These are phyloP conservation scores for Macrotrachela quadricornifera DNA, from an alignment of 1,140 invertebrate species.

Conservation along the genomic window DNA sequence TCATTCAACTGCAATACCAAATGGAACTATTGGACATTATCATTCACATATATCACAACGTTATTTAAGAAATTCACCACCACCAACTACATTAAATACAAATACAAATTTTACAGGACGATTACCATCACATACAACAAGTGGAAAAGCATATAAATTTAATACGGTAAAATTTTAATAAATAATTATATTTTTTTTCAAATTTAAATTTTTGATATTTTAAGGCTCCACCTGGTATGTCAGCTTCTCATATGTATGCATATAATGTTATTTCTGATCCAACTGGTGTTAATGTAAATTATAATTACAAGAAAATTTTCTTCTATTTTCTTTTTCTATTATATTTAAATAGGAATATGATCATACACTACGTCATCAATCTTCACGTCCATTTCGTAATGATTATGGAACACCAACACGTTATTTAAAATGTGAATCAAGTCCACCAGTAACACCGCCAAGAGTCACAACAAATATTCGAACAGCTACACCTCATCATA, in stretches of 20 bases:
- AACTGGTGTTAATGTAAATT: no score
- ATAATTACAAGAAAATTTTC: neutral
- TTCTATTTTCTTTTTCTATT: slow-evolving; percentile 32
- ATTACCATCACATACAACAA: no score
- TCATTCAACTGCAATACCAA: neutral
- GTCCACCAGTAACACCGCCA: slow-evolving; percentile 60
- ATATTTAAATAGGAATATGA: slow-evolving; percentile 35
- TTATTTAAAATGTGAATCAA: slow-evolving; percentile 40
- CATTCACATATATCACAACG: neutral
- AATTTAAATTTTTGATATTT: slow-evolving; percentile 10
- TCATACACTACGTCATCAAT: slow-evolving; percentile 2
- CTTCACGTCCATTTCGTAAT: neutral
- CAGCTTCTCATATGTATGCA: slow-evolving; percentile 55
- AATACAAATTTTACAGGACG: no score
- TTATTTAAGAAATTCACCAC: neutral
- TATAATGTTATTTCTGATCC: slow-evolving; percentile 9
- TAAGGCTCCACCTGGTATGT: slow-evolving; percentile 67
- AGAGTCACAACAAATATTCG: slow-evolving; percentile 6
- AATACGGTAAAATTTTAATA: no score
- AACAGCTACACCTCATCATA: no score
- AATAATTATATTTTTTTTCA: no score
- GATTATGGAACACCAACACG: slow-evolving; percentile 28
- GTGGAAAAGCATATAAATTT: neutral
- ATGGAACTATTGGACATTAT: neutral
- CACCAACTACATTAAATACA: neutral